Evolutionary conservation across 2,113 vertebrate species (phyloP), one percentile per base, ranked within the genome.

Genomic region (Perccottus glenii): DNA sequence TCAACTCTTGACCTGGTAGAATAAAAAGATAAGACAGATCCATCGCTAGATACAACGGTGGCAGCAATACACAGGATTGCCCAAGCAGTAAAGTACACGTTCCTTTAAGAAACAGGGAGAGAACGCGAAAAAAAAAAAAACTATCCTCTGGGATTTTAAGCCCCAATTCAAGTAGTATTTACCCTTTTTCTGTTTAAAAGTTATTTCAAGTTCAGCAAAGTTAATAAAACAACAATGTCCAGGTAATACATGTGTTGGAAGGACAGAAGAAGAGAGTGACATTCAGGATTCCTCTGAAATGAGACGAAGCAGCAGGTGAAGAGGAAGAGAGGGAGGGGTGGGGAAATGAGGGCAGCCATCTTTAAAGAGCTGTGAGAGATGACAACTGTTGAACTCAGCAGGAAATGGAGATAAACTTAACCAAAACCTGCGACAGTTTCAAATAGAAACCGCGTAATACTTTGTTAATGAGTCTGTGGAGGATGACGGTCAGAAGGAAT

Each of bases 51-150:
- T 71, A 80, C 82, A 85, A 85, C 77, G 88, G 88, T 79, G 84
- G 85, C 85, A 89, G 92, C 91, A 92, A 92, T 92, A 92, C 91
- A 93, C 92, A 93, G 91, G 88, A 93, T 91, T 90, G 92, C 90
- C 88, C 89, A 89, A 92, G 91, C 89, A 92, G 90, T 92, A 92
- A 92, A 92, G 87, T 88, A 93, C 92, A 93, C 93, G 93, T 93
- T 93, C 93, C 93, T 92, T 93, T 93, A 93, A 93, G 93, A 94
- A 94, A 94, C 93, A 93, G 91, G 91, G 92, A 91, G 90, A 92
- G 91, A 92, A 90, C 90, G 87, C 81, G 89, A 83, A 88, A 89
- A 83, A 89, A 62, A 48, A 57, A 87, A 89, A 84, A 89, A 66
- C 80, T 83, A 90, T 88, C 63, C 64, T 83, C 80, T 80, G 88